phyloP scores from a whole-genome alignment of 2,113 vertebrate genomes.

The Rhea pennata region DNA sequence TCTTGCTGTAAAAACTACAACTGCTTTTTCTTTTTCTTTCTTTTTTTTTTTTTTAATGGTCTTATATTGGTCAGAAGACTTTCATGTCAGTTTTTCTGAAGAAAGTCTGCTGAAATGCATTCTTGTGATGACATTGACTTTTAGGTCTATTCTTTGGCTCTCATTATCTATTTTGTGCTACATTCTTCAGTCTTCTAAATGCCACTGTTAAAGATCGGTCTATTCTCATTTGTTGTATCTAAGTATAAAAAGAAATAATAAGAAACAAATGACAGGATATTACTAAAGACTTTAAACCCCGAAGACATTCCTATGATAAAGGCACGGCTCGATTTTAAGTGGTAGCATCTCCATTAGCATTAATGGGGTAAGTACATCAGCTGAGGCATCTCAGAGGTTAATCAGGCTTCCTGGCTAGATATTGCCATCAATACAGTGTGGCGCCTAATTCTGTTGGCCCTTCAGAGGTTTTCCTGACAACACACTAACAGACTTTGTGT shows the following conservation, averaged over 20 bases:
- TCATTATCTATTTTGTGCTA: not conserved
- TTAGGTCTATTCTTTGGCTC: not conserved
- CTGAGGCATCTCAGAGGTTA: constrained; percentile 91
- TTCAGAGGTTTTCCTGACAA: constrained; percentile 89
- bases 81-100: not conserved
- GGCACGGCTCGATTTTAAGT: constrained; percentile 62
- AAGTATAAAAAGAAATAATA: constrained; percentile 63
- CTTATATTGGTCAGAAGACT: not conserved
- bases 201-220: constrained; percentile 41
- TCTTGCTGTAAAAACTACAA: not conserved
- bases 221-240: constrained; percentile 27
- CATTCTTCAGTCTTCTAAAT: not conserved
- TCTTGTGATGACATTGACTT: not conserved
- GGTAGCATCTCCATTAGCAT: constrained; percentile 86
- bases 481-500: constrained; percentile 89
- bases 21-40: not conserved
- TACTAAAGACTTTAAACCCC: constrained; percentile 67
- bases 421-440: constrained; percentile 90
- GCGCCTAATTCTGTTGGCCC: constrained; percentile 93
- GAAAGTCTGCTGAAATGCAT: not conserved
- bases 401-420: constrained; percentile 94
- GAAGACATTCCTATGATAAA: constrained; percentile 69
- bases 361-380: constrained; percentile 87
- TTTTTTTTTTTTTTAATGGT: not conserved
- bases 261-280: constrained; percentile 70